Evolutionary conservation across 2,113 vertebrate species (phyloP).

Genomic region (Cygnus atratus): DNA sequence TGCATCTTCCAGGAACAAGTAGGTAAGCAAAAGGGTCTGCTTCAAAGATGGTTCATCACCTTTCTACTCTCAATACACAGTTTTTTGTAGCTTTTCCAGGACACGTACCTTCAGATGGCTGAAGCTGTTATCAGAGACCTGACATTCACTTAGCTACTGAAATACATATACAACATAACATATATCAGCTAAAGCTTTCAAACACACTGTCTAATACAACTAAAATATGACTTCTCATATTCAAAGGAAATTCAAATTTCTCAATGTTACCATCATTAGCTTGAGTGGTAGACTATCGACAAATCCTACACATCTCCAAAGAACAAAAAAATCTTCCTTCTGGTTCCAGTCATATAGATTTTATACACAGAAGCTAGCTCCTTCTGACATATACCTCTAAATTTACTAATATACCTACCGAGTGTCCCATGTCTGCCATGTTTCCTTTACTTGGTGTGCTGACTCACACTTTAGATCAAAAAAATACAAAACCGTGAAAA

Average conservation of each 20-base stretch:
- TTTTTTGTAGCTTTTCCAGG: not conserved
- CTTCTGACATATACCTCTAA: constrained; percentile 13
- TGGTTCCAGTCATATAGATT: not conserved
- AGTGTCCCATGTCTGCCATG: not conserved
- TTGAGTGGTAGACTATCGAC: not conserved
- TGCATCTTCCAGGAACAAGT: accelerated
- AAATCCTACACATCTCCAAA: not conserved
- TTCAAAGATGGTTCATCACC: not conserved
- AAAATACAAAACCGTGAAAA: constrained; percentile 28
- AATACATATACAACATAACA: not conserved
- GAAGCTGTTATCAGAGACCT: not conserved
- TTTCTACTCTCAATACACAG: not conserved
- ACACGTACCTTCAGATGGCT: not conserved
- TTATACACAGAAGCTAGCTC: not conserved
- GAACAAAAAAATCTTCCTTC: not conserved
- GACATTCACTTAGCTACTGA: not conserved
- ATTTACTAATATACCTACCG: constrained; percentile 7
- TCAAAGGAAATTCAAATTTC: not conserved
- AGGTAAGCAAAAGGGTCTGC: not conserved
- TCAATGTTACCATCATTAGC: not conserved
- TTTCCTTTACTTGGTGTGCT: not conserved
- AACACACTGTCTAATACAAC: not conserved
- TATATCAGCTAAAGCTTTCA: not conserved
- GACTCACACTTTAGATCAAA: not conserved
- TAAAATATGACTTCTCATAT: not conserved